phyloP scores from a whole-genome alignment of 2,797 vertebrate genomes.

The Anguilla anguilla region DNA sequence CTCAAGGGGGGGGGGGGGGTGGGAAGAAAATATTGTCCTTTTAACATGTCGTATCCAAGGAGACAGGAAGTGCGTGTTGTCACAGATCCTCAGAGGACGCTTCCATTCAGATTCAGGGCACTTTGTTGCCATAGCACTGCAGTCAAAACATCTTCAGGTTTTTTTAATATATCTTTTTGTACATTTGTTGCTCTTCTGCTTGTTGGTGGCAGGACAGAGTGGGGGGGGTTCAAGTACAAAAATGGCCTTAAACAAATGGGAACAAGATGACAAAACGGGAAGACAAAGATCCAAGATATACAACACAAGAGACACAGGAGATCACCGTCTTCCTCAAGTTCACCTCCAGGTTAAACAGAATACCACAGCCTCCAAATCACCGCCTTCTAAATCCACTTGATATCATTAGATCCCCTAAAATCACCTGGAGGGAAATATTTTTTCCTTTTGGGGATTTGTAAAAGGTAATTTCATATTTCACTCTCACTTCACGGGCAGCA shows the following conservation, averaged over 20 bases:
- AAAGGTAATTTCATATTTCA: constrained; percentile 51
- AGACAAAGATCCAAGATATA: constrained; percentile 53
- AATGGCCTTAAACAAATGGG: constrained; percentile 61
- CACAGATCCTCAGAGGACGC: constrained; percentile 72
- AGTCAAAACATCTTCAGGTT: constrained; percentile 55
- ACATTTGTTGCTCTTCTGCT: constrained; percentile 67
- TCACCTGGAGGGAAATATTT: constrained; percentile 14
- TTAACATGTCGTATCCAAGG: constrained; percentile 58
- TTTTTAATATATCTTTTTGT: constrained; percentile 35
- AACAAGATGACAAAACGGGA: constrained; percentile 56
- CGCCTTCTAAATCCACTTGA: background rate
- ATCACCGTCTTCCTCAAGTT: background rate
- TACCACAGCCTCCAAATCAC: background rate
- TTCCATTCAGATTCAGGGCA: constrained; percentile 59
- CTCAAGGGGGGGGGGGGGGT: constrained; percentile 34
- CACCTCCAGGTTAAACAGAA: background rate
- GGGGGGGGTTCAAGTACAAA: constrained; percentile 52
- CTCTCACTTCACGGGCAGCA: constrained; percentile 72
- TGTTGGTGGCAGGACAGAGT: constrained; percentile 57
- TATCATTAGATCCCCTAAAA: background rate
- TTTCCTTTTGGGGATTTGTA: background rate
- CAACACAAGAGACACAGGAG: constrained; percentile 33
- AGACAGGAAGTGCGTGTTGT: constrained; percentile 76
- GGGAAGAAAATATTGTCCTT: constrained; percentile 56
- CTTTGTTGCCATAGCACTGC: constrained; percentile 64